These are phyloP conservation scores for Papilio polytes DNA, from an alignment of 1,140 invertebrate genomes.

Conservation along the genomic window DNA sequence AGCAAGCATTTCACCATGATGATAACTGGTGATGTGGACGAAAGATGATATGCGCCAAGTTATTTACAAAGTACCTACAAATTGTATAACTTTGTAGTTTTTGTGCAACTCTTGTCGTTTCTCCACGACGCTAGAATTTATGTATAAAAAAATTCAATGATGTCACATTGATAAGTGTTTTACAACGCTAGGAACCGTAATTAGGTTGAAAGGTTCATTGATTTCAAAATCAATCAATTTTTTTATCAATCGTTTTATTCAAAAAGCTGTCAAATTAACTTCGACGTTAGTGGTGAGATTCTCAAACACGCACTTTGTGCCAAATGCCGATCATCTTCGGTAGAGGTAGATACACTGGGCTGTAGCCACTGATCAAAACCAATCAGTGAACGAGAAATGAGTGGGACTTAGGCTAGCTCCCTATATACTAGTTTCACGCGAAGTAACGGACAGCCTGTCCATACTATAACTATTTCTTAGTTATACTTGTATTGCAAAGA, in stretches of 20 bases:
- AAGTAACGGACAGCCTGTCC: conserved; percentile 71
- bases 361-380: conserved; percentile 40
- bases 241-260: not conserved
- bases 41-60: too few species aligned
- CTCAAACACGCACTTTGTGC: conserved; percentile 70
- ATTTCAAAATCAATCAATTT: not conserved
- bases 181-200: too few species aligned
- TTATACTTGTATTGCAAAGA: conserved; percentile 50
- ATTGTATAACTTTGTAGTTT: too few species aligned
- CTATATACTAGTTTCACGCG: conserved; percentile 65
- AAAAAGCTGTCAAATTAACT: conserved; percentile 72
- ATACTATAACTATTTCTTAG: conserved; percentile 44
- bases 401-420: conserved; percentile 64
- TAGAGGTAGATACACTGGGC: conserved; percentile 69
- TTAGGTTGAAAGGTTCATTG: too few species aligned
- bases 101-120: too few species aligned
- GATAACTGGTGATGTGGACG: too few species aligned
- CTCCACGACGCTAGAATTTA: too few species aligned
- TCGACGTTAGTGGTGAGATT: conserved; percentile 64
- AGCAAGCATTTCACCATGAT: too few species aligned
- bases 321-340: conserved; percentile 62
- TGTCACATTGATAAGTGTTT: too few species aligned
- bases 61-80: too few species aligned
- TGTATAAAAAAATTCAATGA: too few species aligned
- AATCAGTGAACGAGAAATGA: conserved; percentile 41